phyloP scores from a whole-genome alignment of 2,113 vertebrate species.

The Carassius auratus region DNA sequence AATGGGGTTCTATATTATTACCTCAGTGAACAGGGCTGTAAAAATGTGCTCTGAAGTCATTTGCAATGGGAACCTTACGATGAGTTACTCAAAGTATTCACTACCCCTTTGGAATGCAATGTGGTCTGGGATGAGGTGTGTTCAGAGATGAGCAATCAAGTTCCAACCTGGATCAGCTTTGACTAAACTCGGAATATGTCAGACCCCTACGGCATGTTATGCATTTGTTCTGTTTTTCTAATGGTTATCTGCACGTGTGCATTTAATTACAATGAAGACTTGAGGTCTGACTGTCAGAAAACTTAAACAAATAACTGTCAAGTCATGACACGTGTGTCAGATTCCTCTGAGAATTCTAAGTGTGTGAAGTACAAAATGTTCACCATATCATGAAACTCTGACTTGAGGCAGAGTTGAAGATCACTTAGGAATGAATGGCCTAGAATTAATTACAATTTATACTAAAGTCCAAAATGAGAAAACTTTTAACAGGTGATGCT shows the following conservation, averaged over 20 bases:
- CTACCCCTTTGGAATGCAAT: conserved; percentile 4
- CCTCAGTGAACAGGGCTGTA: background rate
- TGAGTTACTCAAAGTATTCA: background rate
- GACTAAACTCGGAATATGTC: conserved; percentile 20
- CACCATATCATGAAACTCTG: background rate
- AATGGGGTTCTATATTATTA: background rate
- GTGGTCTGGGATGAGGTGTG: conserved; percentile 11
- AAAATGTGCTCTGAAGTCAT: background rate
- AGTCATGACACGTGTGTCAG: conserved; percentile 13
- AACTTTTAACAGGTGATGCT: conserved; percentile 9
- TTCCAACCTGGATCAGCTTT: conserved; percentile 25
- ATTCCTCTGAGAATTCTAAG: conserved; percentile 1
- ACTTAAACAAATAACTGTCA: conserved; percentile 18
- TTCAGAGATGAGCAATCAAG: background rate
- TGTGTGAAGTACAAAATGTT: conserved; percentile 1
- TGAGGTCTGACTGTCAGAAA: conserved; percentile 1
- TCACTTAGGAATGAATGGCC: background rate
- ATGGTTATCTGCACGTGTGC: background rate
- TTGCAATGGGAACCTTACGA: background rate
- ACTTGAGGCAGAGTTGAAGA: background rate
- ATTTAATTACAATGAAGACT: background rate
- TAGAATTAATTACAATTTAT: background rate
- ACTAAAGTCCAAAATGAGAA: background rate
- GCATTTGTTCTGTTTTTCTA: background rate
- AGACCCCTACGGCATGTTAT: background rate